Evolutionary conservation across 64 coral and sea anemone genomes (phyloP).

Genomic region (Actinia tenebrosa): DNA sequence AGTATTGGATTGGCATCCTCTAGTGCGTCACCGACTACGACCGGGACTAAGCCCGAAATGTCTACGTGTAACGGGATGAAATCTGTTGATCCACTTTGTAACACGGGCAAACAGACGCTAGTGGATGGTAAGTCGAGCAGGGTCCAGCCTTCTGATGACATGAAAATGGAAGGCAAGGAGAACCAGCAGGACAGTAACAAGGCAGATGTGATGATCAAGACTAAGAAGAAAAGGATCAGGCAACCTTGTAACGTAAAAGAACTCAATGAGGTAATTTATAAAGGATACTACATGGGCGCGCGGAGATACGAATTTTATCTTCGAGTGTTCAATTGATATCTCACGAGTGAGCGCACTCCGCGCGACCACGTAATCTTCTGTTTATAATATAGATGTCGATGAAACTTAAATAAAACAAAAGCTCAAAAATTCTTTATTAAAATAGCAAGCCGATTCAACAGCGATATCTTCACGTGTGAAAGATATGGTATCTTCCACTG

Average conservation of each 20-base stretch:
- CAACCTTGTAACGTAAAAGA: constrained; percentile 77
- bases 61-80: not conserved
- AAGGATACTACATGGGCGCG: too few species aligned
- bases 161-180: constrained; percentile 55
- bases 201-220: constrained; percentile 30
- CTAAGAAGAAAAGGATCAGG: constrained; percentile 63
- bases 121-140: not conserved
- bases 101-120: constrained; percentile 8
- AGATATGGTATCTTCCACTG: too few species aligned
- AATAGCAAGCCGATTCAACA: too few species aligned
- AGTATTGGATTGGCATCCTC: not conserved
- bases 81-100: not conserved
- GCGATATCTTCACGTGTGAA: too few species aligned
- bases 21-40: not conserved
- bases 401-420: too few species aligned
- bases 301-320: too few species aligned
- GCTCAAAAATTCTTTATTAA: too few species aligned
- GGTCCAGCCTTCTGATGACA: constrained; percentile 6
- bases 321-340: too few species aligned
- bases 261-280: constrained; percentile 42
- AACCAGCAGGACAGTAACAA: constrained; percentile 31
- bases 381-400: too few species aligned
- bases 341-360: too few species aligned
- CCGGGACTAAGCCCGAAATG: not conserved
- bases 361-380: too few species aligned